phyloP scores from a whole-genome alignment of 2,888 invertebrate genomes.

The Drosophila leonis region DNA sequence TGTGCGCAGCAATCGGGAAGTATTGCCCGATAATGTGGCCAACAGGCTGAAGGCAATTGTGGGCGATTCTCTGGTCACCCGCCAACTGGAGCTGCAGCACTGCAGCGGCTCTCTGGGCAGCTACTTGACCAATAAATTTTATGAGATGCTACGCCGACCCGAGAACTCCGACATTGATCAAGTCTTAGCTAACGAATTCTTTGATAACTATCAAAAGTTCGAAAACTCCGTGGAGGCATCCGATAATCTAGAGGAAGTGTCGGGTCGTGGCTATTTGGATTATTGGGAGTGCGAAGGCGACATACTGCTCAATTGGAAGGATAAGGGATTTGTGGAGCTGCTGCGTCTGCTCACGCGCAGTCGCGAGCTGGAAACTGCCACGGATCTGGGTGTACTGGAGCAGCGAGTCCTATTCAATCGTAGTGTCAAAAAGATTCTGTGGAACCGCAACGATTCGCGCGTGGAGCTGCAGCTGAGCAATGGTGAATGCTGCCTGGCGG shows the following conservation, averaged over 20 bases:
- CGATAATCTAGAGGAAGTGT: conserved; percentile 89
- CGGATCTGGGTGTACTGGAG: conserved; percentile 82
- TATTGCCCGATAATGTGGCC: conserved; percentile 84
- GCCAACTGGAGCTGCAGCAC: conserved; percentile 81
- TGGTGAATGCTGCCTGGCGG: conserved; percentile 85
- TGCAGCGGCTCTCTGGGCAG: conserved; percentile 83
- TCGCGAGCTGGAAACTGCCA: conserved; percentile 36
- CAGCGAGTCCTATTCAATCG: conserved; percentile 82
- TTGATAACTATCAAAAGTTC: conserved; percentile 88
- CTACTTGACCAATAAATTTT: conserved; percentile 82
- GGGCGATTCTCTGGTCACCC: conserved; percentile 84
- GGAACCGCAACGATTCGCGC: conserved; percentile 78
- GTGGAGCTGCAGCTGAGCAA: conserved; percentile 83
- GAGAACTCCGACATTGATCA: conserved; percentile 85
- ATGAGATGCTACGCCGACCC: conserved; percentile 77
- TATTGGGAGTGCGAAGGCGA: conserved; percentile 91
- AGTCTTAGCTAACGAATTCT: conserved; percentile 86
- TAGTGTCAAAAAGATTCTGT: conserved; percentile 74
- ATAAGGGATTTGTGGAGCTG: conserved; percentile 89
- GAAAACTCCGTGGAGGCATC: conserved; percentile 87
- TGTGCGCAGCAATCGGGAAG: conserved; percentile 84
- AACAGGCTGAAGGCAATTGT: conserved; percentile 85
- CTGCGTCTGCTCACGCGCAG: conserved; percentile 88
- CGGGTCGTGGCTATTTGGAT: conserved; percentile 88
- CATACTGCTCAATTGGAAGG: conserved; percentile 90